A percentile compares a stretch with the other conserved stretches of the same genome.
Evolutionary conservation across 2,888 invertebrate genomes (phyloP).

Genomic region (Apodemia hepburni): DNA sequence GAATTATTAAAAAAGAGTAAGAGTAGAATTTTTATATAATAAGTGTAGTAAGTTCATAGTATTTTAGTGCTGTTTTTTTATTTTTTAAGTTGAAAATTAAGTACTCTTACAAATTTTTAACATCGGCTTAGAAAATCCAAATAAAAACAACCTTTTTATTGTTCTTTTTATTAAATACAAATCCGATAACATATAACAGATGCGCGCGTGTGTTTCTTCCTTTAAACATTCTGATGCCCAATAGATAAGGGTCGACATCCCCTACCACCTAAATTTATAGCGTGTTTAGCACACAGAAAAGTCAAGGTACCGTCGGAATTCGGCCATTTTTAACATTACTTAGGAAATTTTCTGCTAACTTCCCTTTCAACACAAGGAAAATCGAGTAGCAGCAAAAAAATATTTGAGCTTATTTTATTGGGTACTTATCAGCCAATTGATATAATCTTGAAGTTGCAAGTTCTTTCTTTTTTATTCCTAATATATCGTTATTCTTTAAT

Average conservation of each 20-base stretch:
- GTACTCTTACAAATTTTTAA: too few species aligned
- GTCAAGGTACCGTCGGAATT: not conserved
- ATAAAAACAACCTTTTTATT: too few species aligned
- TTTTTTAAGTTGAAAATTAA: too few species aligned
- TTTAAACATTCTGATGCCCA: constrained; percentile 26
- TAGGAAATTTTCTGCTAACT: not conserved
- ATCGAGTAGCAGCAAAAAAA: not conserved
- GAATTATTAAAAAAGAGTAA: too few species aligned
- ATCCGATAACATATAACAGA: not conserved
- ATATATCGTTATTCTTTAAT: too few species aligned
- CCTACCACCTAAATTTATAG: constrained; percentile 11
- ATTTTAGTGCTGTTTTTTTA: too few species aligned
- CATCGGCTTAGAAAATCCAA: too few species aligned
- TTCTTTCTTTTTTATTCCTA: not conserved
- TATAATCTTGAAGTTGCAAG: not conserved
- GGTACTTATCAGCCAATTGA: not conserved
- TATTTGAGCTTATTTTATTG: not conserved
- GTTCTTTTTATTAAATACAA: not conserved
- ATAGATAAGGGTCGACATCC: constrained; percentile 49
- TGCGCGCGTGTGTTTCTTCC: not conserved
- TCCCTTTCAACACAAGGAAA: constrained; percentile 1
- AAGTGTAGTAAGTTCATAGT: too few species aligned
- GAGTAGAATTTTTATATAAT: too few species aligned
- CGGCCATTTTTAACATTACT: not conserved
- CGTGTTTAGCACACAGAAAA: constrained; percentile 6